Base-by-base conservation (phyloP, 37 sponge, comb jelly and placozoan genomes). In the Spongia lamella region DNA sequence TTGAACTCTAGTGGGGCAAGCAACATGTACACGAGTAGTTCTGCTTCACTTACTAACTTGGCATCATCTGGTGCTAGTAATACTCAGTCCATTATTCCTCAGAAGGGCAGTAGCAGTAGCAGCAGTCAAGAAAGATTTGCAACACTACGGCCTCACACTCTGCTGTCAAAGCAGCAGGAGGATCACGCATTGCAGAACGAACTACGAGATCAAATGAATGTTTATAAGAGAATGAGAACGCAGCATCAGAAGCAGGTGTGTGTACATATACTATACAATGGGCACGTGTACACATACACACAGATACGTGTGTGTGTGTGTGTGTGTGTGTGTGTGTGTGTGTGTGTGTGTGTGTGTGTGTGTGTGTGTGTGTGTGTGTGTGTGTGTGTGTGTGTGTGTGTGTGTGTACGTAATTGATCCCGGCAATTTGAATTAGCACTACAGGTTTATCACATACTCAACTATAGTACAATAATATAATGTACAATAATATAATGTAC, bases 161-260 rank as follows among this genome's bases (percentile, higher is more conserved):
- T 94, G 65, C 86, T 97, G 51, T 88, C 92, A 2, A 88, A 83
- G 40, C 81, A 92, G 72, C 90, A 84, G 24, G 83, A 86, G 51
- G 93, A 97, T 75, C 76, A 79, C 59, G 86, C 86, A 56, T 75
- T 89, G 6, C 88, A 92, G 74, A 90, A 81, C 34, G 95, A 97
- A 77, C 82, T 97, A 25, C 78, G 79, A 56, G 92, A 97, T 31
- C 98, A 97, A 83, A 93, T 97, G 93, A 68, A 81, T 26, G 88
- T 94, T 26, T 94, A 94, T 77, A 97, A 97, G 83, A 80, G 93
- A 77, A 84, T 98, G 87, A 85, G 96, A 32, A 93, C 92, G 56
- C 90, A 90, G 53, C 97, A 98, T 79, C 83, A 88, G 47, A 78
- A 76, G 54, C 97, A 96, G 86, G 85, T 96, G 65, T 35, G 77